A percentile compares a stretch with the other conserved stretches of the same genome.
phyloP scores from a whole-genome alignment of 2,888 invertebrate species.

The Folsomia manolachei region DNA sequence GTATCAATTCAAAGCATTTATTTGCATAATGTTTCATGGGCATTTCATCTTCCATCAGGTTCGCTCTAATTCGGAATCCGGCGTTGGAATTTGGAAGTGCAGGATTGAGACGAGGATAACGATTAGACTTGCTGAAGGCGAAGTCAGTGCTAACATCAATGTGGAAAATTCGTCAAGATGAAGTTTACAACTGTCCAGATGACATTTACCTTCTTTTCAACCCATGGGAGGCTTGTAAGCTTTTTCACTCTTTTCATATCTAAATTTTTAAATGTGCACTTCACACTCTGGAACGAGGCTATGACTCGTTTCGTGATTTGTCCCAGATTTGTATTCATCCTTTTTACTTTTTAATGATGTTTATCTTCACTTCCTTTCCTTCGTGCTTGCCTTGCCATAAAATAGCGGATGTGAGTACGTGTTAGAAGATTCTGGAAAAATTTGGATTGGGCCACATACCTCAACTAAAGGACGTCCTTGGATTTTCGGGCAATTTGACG shows the following conservation, averaged over 20 bases:
- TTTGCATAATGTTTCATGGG: neutral
- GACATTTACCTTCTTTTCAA: constrained; percentile 76
- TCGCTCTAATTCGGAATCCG: constrained; percentile 64
- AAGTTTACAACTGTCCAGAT: constrained; percentile 57
- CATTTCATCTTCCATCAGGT: no score
- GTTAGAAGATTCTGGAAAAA: constrained; percentile 76
- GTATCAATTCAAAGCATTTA: no score
- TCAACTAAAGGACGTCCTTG: constrained; percentile 74
- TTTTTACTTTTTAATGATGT: neutral
- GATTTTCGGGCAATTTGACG: constrained; percentile 80
- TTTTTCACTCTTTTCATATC: neutral
- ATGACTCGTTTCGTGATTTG: neutral
- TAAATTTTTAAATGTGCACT: neutral
- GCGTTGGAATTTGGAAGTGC: constrained; percentile 68
- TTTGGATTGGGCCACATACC: constrained; percentile 76
- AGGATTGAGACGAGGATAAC: constrained; percentile 60
- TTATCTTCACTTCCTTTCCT: constrained; percentile 22
- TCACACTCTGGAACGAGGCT: neutral
- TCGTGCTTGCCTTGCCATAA: neutral
- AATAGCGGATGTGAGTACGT: no score
- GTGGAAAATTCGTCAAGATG: neutral
- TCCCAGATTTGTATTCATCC: neutral
- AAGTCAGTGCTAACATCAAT: neutral
- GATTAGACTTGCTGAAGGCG: neutral
- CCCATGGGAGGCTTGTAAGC: constrained; percentile 74